Conservation (phyloP, 2,888 invertebrate genomes). For the Drosophila setosimentum region DNA sequence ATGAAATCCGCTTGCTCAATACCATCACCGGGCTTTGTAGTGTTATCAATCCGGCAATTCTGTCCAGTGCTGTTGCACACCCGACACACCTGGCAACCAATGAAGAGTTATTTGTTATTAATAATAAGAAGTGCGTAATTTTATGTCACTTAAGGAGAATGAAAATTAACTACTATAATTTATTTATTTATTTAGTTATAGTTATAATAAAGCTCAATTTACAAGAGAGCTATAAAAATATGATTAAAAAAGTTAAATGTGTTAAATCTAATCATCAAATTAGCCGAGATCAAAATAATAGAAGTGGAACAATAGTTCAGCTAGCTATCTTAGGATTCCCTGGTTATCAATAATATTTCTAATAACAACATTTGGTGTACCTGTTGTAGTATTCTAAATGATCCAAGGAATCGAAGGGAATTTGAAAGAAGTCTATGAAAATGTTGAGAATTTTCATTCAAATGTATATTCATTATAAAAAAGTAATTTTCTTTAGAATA, state of each 20-base stretch:
- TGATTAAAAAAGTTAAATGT: background rate
- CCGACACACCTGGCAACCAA: slow-evolving; percentile 90
- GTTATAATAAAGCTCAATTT: too few relatives aligned
- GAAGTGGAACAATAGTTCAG: background rate
- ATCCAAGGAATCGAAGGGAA: background rate
- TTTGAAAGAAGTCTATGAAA: background rate
- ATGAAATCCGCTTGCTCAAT: slow-evolving; percentile 96
- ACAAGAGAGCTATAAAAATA: background rate
- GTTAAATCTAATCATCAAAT: background rate
- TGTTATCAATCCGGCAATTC: slow-evolving; percentile 88
- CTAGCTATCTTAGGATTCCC: background rate
- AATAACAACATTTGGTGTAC: background rate
- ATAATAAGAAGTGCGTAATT: background rate
- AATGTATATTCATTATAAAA: too few relatives aligned
- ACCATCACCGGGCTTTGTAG: slow-evolving; percentile 88
- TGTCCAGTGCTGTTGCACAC: slow-evolving; percentile 95
- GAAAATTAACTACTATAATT: background rate
- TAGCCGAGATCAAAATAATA: background rate
- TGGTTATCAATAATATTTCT: background rate
- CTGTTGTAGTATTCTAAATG: background rate
- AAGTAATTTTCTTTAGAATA: too few relatives aligned
- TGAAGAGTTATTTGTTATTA: background rate
- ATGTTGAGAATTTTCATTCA: too few relatives aligned
- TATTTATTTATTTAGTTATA: too few relatives aligned
- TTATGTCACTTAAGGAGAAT: background rate